Evolutionary conservation across 2,113 vertebrate species (phyloP).

Genomic region (Prionailurus viverrinus): DNA sequence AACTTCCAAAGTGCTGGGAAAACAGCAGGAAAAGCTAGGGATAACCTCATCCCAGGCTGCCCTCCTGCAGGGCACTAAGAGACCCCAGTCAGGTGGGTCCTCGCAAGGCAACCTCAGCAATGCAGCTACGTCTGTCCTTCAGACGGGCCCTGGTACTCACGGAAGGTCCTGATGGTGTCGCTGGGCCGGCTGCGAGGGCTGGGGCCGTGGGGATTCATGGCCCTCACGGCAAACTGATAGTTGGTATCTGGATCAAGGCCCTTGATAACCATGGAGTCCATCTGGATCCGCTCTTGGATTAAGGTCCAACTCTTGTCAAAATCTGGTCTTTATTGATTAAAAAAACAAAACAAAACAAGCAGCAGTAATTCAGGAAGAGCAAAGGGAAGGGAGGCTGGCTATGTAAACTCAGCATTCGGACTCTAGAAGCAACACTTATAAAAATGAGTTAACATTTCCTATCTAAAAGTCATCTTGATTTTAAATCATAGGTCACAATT

Average conservation of each 20-base stretch:
- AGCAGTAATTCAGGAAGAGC: constrained; percentile 41
- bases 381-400: neutral
- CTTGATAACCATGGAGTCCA: constrained; percentile 96
- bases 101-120: neutral
- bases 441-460: constrained; percentile 57
- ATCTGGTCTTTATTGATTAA: constrained; percentile 90
- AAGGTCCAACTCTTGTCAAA: constrained; percentile 94
- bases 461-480: constrained; percentile 31
- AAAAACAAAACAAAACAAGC: constrained; percentile 58
- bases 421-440: constrained; percentile 26
- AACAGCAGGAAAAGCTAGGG: neutral
- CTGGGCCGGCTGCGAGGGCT: constrained; percentile 92
- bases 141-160: constrained; percentile 87
- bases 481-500: constrained; percentile 53
- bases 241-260: constrained; percentile 92
- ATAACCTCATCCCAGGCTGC: neutral
- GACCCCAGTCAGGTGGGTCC: fast-evolving
- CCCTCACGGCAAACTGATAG: constrained; percentile 95
- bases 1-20: constrained; percentile 69
- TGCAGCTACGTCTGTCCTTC: fast-evolving
- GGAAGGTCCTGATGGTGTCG: constrained; percentile 88
- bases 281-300: constrained; percentile 93
- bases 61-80: neutral
- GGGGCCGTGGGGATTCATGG: constrained; percentile 91
- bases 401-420: neutral